phyloP scores from a whole-genome alignment of 1,140 invertebrate genomes.

The Eufriesea mexicana region DNA sequence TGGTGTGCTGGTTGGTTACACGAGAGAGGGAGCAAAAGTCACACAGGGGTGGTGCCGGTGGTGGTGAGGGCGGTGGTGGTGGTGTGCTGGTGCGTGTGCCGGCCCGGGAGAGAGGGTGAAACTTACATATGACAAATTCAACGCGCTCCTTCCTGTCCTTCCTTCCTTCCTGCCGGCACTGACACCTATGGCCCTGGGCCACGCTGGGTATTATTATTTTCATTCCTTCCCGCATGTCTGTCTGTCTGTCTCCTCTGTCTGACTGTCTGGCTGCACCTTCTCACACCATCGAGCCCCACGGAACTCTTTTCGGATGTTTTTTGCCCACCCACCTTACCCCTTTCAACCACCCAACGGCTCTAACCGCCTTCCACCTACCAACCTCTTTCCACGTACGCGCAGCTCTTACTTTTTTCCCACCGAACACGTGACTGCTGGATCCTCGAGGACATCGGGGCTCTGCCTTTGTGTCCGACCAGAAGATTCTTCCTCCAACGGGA shows the following conservation, averaged over 20 bases:
- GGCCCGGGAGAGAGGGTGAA: conserved; percentile 57
- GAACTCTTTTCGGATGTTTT: conserved; percentile 74
- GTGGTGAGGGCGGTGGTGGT: not conserved
- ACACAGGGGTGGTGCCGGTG: not conserved
- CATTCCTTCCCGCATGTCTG: conserved; percentile 77
- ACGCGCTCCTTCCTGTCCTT: conserved; percentile 70
- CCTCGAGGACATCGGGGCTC: conserved; percentile 59
- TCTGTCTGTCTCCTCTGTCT: conserved; percentile 70
- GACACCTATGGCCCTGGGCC: conserved; percentile 77
- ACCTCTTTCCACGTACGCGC: conserved; percentile 40
- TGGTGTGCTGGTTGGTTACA: not conserved
- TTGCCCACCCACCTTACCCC: conserved; percentile 33
- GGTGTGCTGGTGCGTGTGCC: conserved; percentile 60
- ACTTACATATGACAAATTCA: conserved; percentile 79
- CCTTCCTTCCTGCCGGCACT: conserved; percentile 70
- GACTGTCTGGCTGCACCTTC: conserved; percentile 66
- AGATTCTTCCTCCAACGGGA: conserved; percentile 45
- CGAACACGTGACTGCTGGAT: conserved; percentile 61
- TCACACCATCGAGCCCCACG: conserved; percentile 47
- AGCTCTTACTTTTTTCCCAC: conserved; percentile 49
- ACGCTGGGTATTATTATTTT: conserved; percentile 77
- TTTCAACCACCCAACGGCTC: conserved; percentile 38
- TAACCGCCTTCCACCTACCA: conserved; percentile 35
- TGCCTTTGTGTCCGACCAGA: conserved; percentile 29
- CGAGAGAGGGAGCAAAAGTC: conserved; percentile 9